Conservation (phyloP, 2,888 invertebrate genomes). For the Lycocerus yunnanus region DNA sequence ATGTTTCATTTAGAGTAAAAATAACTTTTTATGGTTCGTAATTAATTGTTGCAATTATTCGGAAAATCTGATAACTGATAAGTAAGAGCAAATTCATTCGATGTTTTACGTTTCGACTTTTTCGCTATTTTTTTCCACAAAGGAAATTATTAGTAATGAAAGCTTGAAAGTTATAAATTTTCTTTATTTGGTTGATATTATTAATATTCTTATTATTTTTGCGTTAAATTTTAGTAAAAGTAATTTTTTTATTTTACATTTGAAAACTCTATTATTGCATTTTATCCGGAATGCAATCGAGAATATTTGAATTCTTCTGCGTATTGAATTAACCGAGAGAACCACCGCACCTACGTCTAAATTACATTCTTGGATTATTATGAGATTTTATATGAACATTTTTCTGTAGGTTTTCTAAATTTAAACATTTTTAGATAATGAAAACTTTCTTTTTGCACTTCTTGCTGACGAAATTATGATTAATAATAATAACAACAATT, state of each 20-base stretch:
- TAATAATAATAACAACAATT: background rate
- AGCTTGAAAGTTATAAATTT: too few relatives aligned
- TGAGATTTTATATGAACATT: background rate
- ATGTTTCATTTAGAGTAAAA: too few relatives aligned
- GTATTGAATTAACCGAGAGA: conserved; percentile 35
- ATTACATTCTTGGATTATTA: conserved; percentile 38
- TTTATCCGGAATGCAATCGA: background rate
- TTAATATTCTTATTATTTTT: too few relatives aligned
- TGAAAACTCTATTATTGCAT: background rate
- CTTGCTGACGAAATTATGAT: background rate
- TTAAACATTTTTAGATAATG: background rate
- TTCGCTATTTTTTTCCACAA: too few relatives aligned
- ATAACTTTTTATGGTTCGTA: too few relatives aligned
- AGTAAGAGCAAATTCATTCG: too few relatives aligned
- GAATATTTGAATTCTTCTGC: background rate
- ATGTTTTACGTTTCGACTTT: too few relatives aligned
- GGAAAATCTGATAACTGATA: too few relatives aligned
- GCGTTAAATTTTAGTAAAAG: background rate
- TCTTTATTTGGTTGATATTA: too few relatives aligned
- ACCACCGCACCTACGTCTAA: conserved; percentile 36
- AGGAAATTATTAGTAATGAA: too few relatives aligned
- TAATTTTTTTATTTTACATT: background rate
- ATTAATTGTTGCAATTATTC: too few relatives aligned
- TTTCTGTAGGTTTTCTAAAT: background rate
- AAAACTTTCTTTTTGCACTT: background rate